Conservation (phyloP, 1,140 invertebrate species). For the Brachionus angularis region DNA sequence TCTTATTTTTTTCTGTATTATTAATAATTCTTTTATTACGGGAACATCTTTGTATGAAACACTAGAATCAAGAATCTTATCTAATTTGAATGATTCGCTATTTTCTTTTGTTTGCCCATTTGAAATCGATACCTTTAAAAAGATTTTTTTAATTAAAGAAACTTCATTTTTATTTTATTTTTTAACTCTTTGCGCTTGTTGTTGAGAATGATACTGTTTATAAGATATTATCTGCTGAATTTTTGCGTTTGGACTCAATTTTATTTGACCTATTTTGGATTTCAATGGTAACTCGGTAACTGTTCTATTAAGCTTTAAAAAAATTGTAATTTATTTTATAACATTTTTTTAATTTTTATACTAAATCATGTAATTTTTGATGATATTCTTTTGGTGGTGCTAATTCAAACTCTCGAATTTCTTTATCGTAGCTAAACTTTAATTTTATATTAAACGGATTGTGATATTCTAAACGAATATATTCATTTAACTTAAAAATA, state of each 20-base stretch:
- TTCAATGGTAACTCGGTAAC: constrained; percentile 25
- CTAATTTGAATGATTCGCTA: neutral
- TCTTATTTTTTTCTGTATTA: constrained; percentile 24
- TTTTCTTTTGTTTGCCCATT: constrained; percentile 13
- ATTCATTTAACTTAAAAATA: constrained; percentile 29
- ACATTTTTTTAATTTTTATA: neutral
- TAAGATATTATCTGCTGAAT: neutral
- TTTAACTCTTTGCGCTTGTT: too few species aligned
- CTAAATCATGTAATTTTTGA: constrained; percentile 10
- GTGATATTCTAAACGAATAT: constrained; percentile 21
- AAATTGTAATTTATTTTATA: neutral
- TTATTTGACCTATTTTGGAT: neutral
- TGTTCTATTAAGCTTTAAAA: constrained; percentile 25
- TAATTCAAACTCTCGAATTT: constrained; percentile 18
- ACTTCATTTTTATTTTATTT: too few species aligned
- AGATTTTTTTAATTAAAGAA: neutral
- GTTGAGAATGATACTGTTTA: constrained; percentile 38
- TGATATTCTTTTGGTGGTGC: neutral
- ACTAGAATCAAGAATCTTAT: constrained; percentile 6
- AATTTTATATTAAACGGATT: constrained; percentile 31
- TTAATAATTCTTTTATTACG: constrained; percentile 25
- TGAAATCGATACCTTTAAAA: neutral
- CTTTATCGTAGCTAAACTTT: constrained; percentile 9
- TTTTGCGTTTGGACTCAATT: constrained; percentile 17
- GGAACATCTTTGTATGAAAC: constrained; percentile 29